phyloP scores from a whole-genome alignment of 2,888 invertebrate genomes.

The Zootermopsis nevadensis region DNA sequence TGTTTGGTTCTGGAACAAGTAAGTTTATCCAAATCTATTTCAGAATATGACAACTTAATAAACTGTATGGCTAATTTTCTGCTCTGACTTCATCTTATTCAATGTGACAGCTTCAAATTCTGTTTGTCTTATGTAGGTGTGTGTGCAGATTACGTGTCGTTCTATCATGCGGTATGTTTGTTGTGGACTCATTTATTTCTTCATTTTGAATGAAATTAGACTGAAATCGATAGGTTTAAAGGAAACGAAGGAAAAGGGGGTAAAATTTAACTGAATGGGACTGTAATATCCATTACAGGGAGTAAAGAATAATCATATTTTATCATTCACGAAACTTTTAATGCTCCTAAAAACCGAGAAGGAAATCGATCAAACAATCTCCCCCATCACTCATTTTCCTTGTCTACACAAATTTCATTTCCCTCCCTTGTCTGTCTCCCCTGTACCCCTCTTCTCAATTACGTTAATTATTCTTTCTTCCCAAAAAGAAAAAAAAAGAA shows the following conservation, averaged over 20 bases:
- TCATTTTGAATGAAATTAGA: too few relatives aligned
- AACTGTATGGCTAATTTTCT: too few relatives aligned
- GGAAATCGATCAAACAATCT: constrained; percentile 22
- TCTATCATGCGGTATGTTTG: too few relatives aligned
- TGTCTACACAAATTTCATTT: constrained; percentile 32
- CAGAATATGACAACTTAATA: too few relatives aligned
- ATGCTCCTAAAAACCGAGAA: constrained; percentile 16
- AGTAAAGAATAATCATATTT: neutral
- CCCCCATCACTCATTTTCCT: constrained; percentile 5
- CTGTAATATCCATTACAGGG: neutral
- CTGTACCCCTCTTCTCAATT: constrained; percentile 16
- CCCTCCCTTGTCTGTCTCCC: constrained; percentile 22
- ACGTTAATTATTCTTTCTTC: constrained; percentile 41
- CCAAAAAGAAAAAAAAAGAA: constrained; percentile 8
- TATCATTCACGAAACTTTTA: neutral
- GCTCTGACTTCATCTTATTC: too few relatives aligned
- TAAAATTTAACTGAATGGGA: neutral
- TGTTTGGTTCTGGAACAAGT: too few relatives aligned
- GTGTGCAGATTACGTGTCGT: too few relatives aligned
- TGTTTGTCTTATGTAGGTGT: too few relatives aligned
- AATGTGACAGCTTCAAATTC: too few relatives aligned
- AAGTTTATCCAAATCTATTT: too few relatives aligned
- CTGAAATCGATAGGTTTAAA: neutral
- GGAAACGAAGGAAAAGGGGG: neutral
- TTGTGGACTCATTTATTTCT: too few relatives aligned